Evolutionary conservation across 2,888 invertebrate species (phyloP).

Genomic region (Cenopis cana): DNA sequence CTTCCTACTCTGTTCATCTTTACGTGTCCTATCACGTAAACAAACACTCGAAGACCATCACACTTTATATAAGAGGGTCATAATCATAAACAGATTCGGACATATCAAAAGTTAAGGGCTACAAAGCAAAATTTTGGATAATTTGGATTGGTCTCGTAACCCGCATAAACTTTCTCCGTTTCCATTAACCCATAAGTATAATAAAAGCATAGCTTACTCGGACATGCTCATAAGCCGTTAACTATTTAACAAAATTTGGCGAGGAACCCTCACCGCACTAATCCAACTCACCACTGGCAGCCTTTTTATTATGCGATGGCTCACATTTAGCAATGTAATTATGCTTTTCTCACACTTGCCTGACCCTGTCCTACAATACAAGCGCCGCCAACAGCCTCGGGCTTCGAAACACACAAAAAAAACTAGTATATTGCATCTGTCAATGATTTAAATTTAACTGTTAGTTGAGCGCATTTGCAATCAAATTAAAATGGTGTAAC

Average conservation of each 20-base stretch:
- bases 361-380: constrained; percentile 39
- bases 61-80: too few relatives aligned
- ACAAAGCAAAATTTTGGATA: too few relatives aligned
- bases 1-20: too few relatives aligned
- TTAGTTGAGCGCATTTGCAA: constrained; percentile 5
- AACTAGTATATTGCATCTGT: constrained; percentile 15
- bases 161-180: too few relatives aligned
- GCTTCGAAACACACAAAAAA: constrained; percentile 25
- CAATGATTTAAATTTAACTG: constrained; percentile 10
- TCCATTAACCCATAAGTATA: too few relatives aligned
- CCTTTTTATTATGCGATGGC: constrained; percentile 29
- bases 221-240: too few relatives aligned
- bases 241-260: not conserved
- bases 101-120: too few relatives aligned
- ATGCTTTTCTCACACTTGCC: constrained; percentile 40
- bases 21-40: too few relatives aligned
- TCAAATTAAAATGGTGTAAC: constrained; percentile 18
- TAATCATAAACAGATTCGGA: too few relatives aligned
- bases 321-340: constrained; percentile 39
- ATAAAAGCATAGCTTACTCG: too few relatives aligned
- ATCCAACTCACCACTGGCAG: not conserved
- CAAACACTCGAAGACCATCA: too few relatives aligned
- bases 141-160: too few relatives aligned
- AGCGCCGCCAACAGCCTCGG: constrained; percentile 24
- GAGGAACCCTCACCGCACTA: not conserved